A percentile compares a stretch with the other conserved stretches of the same genome.
phyloP scores from a whole-genome alignment of 2,888 invertebrate species.

The Spisula subtruncata region DNA sequence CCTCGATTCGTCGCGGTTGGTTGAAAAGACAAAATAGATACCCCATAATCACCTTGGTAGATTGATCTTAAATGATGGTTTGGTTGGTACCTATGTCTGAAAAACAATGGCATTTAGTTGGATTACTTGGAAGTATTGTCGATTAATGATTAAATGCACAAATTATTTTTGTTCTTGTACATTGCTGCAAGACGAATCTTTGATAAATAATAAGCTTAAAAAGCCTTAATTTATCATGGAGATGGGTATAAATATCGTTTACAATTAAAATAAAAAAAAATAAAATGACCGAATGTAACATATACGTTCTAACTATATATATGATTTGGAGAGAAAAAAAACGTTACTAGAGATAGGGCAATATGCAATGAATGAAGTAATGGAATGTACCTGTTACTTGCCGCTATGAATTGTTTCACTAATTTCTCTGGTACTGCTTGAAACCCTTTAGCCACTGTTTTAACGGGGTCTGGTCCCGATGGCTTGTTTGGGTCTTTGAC shows the following conservation, averaged over 20 bases:
- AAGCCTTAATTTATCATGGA: too few relatives aligned
- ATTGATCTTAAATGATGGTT: not conserved
- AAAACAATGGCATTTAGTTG: too few relatives aligned
- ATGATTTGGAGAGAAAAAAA: not conserved
- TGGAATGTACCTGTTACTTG: slow-evolving; percentile 37
- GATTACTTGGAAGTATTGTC: too few relatives aligned
- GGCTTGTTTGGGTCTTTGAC: not conserved
- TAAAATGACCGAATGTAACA: too few relatives aligned
- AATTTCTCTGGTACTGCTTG: slow-evolving; percentile 54
- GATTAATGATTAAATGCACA: too few relatives aligned
- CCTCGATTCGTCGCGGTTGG: not conserved
- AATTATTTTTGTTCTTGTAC: too few relatives aligned
- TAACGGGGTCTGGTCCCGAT: slow-evolving; percentile 34
- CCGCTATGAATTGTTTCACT: slow-evolving; percentile 48
- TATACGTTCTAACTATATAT: too few relatives aligned
- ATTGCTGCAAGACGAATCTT: too few relatives aligned
- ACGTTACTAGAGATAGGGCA: too few relatives aligned
- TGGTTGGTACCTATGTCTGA: not conserved
- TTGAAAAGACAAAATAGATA: not conserved
- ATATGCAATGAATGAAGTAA: not conserved
- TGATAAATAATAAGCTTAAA: too few relatives aligned
- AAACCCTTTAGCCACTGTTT: slow-evolving; percentile 46
- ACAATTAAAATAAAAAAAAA: too few relatives aligned
- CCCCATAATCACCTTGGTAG: not conserved
- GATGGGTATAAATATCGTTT: too few relatives aligned